Conservation (phyloP, 2,113 vertebrate species). For the Athene cunicularia region DNA sequence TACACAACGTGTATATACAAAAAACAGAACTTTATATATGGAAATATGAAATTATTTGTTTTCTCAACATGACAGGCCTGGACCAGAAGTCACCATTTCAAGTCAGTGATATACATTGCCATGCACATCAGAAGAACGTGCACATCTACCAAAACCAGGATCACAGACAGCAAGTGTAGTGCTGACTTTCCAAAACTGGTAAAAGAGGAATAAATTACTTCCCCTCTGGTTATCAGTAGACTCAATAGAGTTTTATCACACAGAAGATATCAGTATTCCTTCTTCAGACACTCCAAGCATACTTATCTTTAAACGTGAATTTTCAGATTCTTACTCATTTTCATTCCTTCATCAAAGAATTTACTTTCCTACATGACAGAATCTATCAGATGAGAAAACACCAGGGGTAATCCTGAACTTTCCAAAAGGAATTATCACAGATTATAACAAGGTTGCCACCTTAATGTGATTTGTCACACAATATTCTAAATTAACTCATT, state of each 20-base stretch:
- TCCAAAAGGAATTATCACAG: neutral
- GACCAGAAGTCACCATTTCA: neutral
- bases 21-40: neutral
- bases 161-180: neutral
- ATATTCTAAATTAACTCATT: neutral
- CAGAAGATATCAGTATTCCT: accelerated
- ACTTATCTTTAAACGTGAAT: neutral
- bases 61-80: neutral
- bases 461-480: neutral
- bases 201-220: neutral
- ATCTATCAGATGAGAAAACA: neutral
- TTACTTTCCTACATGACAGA: neutral
- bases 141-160: neutral
- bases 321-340: neutral
- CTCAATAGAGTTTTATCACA: neutral
- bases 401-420: neutral
- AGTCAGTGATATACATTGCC: neutral
- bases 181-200: neutral
- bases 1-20: accelerated
- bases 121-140: neutral
- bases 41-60: neutral
- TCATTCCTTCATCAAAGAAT: neutral
- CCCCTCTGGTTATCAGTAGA: neutral
- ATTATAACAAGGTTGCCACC: neutral
- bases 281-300: neutral